phyloP scores from a whole-genome alignment of 2,888 invertebrate species.

The Tipula lateralis region DNA sequence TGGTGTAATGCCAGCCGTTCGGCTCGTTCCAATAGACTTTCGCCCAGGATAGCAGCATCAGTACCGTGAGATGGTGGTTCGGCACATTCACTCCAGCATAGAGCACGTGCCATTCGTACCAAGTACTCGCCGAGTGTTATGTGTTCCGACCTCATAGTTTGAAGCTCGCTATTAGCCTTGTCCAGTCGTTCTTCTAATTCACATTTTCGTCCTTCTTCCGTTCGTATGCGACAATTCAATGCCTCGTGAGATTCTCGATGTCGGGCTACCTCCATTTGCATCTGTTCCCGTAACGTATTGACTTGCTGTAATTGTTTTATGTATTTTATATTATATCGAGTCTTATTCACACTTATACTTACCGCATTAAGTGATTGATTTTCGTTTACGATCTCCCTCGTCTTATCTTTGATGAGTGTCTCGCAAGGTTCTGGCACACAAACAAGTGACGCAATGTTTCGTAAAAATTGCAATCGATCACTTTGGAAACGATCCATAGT shows the following conservation, averaged over 20 bases:
- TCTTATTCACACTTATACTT: conserved; percentile 40
- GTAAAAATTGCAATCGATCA: conserved; percentile 47
- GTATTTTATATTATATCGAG: background rate
- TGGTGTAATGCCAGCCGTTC: conserved; percentile 57
- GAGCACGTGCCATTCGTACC: conserved; percentile 72
- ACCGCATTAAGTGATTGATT: conserved; percentile 73
- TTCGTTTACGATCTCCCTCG: conserved; percentile 70
- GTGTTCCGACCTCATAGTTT: conserved; percentile 52
- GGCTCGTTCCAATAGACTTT: conserved; percentile 76
- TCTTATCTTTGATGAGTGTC: conserved; percentile 70
- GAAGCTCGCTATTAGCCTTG: conserved; percentile 74
- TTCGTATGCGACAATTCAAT: conserved; percentile 62
- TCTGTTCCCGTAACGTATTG: conserved; percentile 69
- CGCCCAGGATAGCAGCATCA: conserved; percentile 53
- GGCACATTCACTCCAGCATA: conserved; percentile 53
- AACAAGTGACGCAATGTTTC: conserved; percentile 44
- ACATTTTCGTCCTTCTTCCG: conserved; percentile 61
- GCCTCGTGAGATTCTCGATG: conserved; percentile 52
- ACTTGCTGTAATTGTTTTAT: conserved; percentile 57
- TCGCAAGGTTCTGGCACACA: conserved; percentile 75
- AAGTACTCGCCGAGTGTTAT: conserved; percentile 67
- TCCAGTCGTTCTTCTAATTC: conserved; percentile 70
- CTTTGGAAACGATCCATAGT: conserved; percentile 47
- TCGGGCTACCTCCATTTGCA: conserved; percentile 67
- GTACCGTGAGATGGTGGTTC: conserved; percentile 45